phyloP scores from a whole-genome alignment of 2,888 invertebrate species.

The Acleris laterana region DNA sequence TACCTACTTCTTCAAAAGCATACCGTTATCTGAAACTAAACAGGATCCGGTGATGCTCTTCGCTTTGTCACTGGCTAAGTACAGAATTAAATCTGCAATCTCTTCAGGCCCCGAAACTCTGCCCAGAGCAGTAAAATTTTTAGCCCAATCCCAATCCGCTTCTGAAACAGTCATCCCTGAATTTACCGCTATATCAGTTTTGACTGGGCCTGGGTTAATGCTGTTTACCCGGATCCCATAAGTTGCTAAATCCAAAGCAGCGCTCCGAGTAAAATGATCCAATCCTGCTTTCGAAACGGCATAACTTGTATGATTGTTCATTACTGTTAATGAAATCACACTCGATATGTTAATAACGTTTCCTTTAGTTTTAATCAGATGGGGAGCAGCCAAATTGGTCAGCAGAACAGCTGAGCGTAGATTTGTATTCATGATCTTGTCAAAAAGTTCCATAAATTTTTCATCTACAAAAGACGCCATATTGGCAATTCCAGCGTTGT shows the following conservation, averaged over 20 bases:
- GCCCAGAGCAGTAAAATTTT: constrained; percentile 5
- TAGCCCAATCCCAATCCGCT: constrained; percentile 6
- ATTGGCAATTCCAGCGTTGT: constrained; percentile 37
- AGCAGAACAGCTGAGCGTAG: constrained; percentile 27
- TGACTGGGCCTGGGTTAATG: constrained; percentile 89
- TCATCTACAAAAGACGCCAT: constrained; percentile 13
- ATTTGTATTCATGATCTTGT: constrained; percentile 38
- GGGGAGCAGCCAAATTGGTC: constrained; percentile 35
- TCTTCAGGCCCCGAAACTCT: constrained; percentile 48
- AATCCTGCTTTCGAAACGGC: constrained; percentile 88
- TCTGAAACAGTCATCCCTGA: background rate
- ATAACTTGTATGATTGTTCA: too few relatives aligned
- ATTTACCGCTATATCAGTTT: constrained; percentile 47
- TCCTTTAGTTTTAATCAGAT: constrained; percentile 36
- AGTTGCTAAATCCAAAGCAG: constrained; percentile 86
- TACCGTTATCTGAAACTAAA: constrained; percentile 48
- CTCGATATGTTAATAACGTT: constrained; percentile 40
- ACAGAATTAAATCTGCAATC: constrained; percentile 51
- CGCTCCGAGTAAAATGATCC: constrained; percentile 89
- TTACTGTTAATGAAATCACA: constrained; percentile 16
- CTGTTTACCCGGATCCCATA: constrained; percentile 85
- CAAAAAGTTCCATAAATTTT: constrained; percentile 30
- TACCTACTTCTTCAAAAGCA: background rate
- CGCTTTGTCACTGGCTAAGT: constrained; percentile 57
- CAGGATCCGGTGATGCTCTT: constrained; percentile 54